Evolutionary conservation across 2,888 invertebrate species (phyloP).

Genomic region (Acronicta alni): DNA sequence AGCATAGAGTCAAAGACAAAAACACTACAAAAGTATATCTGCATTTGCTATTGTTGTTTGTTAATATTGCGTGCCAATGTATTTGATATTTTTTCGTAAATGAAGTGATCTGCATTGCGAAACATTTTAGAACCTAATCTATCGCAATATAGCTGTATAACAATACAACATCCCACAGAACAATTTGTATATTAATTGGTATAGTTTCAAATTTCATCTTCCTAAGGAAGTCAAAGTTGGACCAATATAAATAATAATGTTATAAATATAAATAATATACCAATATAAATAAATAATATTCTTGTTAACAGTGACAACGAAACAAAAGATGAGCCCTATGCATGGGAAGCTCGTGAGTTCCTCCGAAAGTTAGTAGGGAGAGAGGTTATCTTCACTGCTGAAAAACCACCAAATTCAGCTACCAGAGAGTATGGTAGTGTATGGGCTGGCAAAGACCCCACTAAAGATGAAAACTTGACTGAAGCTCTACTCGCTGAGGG

Average conservation of each 20-base stretch:
- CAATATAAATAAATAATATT: conserved; percentile 13
- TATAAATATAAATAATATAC: conserved; percentile 8
- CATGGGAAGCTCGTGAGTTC: conserved; percentile 99
- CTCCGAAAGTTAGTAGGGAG: conserved; percentile 97
- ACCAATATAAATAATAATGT: conserved; percentile 24
- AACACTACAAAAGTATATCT: no score
- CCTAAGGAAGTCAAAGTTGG: no score
- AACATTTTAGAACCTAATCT: conserved; percentile 3
- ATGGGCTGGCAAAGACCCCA: conserved; percentile 94
- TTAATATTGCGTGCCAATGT: conserved; percentile 26
- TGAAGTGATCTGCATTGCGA: conserved; percentile 33
- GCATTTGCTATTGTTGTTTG: conserved; percentile 44
- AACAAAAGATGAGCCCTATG: conserved; percentile 97
- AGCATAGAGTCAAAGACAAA: no score
- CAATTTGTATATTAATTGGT: no score
- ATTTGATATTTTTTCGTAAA: background rate
- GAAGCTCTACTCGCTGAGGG: conserved; percentile 97
- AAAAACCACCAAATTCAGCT: conserved; percentile 95
- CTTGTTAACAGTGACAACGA: conserved; percentile 88
- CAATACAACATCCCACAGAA: no score
- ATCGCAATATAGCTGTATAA: conserved; percentile 21
- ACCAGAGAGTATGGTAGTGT: conserved; percentile 96
- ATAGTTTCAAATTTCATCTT: no score
- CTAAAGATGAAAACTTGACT: conserved; percentile 95
- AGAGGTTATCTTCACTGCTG: conserved; percentile 95